Percentiles rank a stretch among this genome's conserved stretches.
Evolutionary conservation across 2,888 invertebrate species (phyloP).

Genomic region (Epirrita christyi): DNA sequence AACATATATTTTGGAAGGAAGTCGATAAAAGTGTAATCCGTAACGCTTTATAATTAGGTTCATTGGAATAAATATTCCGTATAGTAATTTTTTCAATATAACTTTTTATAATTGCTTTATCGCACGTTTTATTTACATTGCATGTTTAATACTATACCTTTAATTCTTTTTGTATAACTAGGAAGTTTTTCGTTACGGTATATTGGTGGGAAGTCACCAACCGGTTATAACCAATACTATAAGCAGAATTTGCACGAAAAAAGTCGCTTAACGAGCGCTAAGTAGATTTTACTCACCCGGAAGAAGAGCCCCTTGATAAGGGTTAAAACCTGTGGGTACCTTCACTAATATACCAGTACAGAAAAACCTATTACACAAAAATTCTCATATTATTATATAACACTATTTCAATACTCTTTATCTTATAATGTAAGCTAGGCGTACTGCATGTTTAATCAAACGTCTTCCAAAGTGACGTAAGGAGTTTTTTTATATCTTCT

Average conservation of each 20-base stretch:
- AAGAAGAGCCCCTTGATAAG: no score
- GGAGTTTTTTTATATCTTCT: constrained; percentile 50
- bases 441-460: constrained; percentile 80
- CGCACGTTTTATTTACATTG: constrained; percentile 61
- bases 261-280: no score
- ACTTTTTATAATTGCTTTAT: constrained; percentile 67
- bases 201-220: no score
- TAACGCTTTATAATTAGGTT: constrained; percentile 84
- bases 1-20: constrained; percentile 61
- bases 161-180: constrained; percentile 12
- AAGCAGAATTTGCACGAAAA: no score
- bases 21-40: constrained; percentile 71
- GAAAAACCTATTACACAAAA: no score
- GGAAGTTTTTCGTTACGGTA: no score
- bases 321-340: no score
- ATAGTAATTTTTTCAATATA: constrained; percentile 71
- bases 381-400: constrained; percentile 36
- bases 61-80: constrained; percentile 77
- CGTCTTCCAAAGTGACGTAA: constrained; percentile 85
- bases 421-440: constrained; percentile 71
- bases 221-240: no score
- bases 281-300: no score
- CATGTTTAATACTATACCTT: constrained; percentile 43
- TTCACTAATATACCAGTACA: no score
- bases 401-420: constrained; percentile 59